Base-by-base conservation (phyloP, 2,113 vertebrate genomes). In the Craseonycteris thonglongyai region DNA sequence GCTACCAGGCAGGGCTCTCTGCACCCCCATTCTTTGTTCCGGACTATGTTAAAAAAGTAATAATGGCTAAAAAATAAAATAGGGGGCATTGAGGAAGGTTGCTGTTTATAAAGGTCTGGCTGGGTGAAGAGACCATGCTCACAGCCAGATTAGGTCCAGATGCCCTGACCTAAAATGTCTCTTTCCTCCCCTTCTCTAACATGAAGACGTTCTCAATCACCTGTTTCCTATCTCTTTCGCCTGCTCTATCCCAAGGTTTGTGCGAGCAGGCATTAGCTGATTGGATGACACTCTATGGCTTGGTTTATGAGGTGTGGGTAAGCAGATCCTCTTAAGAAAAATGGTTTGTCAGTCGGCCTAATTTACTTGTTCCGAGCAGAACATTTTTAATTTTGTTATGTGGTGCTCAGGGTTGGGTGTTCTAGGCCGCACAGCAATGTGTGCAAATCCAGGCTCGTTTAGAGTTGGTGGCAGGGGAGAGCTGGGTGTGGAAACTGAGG, bases 291-390 rank as follows among this genome's bases (percentile, higher is more conserved):
- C 88, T 65, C 54, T 90, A 61, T 88, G 56, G 26, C 75, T 96
- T 56, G 12, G 30, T 88, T 97, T 93, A 82, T 85, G 96, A 84
- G 94, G 93, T 94, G 94, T 95, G 96, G 85, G 82, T 88, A 95
- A 91, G 92, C 88, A 96, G 95, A 97, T 95, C 83, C 21, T 96
- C 92, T 93, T 92, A 92, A 95, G 96, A 92, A 97, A 97, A 96
- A 49, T 6, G 30, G 68, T 95, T 96, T 74, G 84, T 96, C 96
- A 96, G 79, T 85, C 38, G 33, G 68, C 80, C 88, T 97, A 63
- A 98, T 96, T 97, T 97, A 82, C 75, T 93, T 49, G 1, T 74
- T 0, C 0, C 14, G 33, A 72, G 47, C 2, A 0, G 76, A 81
- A 59, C 49, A 30, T 33, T 74, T 87, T 81, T 88, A 65, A 94